Evolutionary conservation across 1,140 invertebrate genomes (phyloP).

Genomic region (Geopemphigus sp.): DNA sequence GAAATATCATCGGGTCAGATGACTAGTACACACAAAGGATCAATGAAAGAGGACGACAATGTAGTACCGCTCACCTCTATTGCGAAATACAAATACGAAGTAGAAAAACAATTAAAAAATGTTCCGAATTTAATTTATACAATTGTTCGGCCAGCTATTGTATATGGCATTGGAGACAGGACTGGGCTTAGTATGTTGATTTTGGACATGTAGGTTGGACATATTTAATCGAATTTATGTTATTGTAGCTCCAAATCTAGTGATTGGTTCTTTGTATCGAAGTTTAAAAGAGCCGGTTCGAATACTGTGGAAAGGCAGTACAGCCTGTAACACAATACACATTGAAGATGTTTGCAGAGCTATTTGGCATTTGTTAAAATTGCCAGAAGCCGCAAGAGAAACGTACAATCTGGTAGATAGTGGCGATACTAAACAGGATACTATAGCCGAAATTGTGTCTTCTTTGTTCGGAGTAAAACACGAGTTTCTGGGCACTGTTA

Average conservation of each 20-base stretch:
- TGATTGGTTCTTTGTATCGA: slow-evolving; percentile 84
- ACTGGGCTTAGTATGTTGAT: slow-evolving; percentile 71
- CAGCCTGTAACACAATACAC: slow-evolving; percentile 85
- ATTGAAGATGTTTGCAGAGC: slow-evolving; percentile 78
- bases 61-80: slow-evolving; percentile 78
- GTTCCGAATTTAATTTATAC: slow-evolving; percentile 72
- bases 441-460: slow-evolving; percentile 72
- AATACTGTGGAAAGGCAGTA: slow-evolving; percentile 79
- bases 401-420: slow-evolving; percentile 82
- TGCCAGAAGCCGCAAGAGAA: slow-evolving; percentile 61
- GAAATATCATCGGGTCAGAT: slow-evolving; percentile 84
- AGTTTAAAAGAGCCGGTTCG: slow-evolving; percentile 87
- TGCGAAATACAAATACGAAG: slow-evolving; percentile 77
- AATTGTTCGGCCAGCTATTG: slow-evolving; percentile 77
- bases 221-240: slow-evolving; percentile 51
- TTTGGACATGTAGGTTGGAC: background rate
- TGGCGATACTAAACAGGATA: slow-evolving; percentile 78
- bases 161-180: slow-evolving; percentile 82
- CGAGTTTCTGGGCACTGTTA: slow-evolving; percentile 35
- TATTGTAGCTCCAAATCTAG: slow-evolving; percentile 72
- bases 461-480: slow-evolving; percentile 84
- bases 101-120: slow-evolving; percentile 73
- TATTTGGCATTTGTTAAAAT: slow-evolving; percentile 67
- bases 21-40: slow-evolving; percentile 76
- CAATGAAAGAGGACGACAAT: slow-evolving; percentile 72